phyloP scores from a whole-genome alignment of 1,140 invertebrate species.

The Pararge aegeria region DNA sequence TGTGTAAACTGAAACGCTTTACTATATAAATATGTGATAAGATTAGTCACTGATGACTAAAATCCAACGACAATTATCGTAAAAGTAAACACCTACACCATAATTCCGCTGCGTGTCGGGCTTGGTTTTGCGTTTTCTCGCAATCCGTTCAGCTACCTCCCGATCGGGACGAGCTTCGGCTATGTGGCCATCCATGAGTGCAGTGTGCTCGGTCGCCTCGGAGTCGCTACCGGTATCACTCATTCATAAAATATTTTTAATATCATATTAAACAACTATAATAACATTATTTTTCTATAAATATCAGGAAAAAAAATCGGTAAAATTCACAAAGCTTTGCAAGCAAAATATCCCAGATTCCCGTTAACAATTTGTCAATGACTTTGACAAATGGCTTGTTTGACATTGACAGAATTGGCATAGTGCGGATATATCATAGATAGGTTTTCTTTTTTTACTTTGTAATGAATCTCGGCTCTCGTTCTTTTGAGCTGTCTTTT shows the following conservation, averaged over 20 bases:
- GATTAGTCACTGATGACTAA: slow-evolving; percentile 22
- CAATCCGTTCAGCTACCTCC: slow-evolving; percentile 67
- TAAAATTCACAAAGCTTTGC: slow-evolving; percentile 1
- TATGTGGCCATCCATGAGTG: slow-evolving; percentile 90
- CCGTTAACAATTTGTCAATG: background rate
- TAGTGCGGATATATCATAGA: too few relatives aligned
- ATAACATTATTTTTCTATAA: slow-evolving; percentile 9
- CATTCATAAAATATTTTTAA: slow-evolving; percentile 59
- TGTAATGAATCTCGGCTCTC: too few relatives aligned
- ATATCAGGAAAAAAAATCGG: background rate
- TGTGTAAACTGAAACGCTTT: background rate
- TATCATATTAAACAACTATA: slow-evolving; percentile 36
- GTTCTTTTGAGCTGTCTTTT: too few relatives aligned
- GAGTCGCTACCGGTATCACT: slow-evolving; percentile 63
- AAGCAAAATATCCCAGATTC: background rate
- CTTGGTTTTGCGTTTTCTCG: slow-evolving; percentile 68
- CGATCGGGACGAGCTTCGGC: slow-evolving; percentile 78
- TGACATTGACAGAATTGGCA: too few relatives aligned
- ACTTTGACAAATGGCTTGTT: background rate
- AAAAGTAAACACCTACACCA: slow-evolving; percentile 54
- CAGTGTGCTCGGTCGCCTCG: slow-evolving; percentile 85
- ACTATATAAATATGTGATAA: background rate
- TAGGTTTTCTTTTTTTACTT: too few relatives aligned
- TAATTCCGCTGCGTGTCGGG: slow-evolving; percentile 61
- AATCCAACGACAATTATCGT: background rate